Percentiles rank a stretch among this genome's conserved stretches.
Evolutionary conservation across 2,113 vertebrate species (phyloP).

Genomic region (Trinectes maculatus): DNA sequence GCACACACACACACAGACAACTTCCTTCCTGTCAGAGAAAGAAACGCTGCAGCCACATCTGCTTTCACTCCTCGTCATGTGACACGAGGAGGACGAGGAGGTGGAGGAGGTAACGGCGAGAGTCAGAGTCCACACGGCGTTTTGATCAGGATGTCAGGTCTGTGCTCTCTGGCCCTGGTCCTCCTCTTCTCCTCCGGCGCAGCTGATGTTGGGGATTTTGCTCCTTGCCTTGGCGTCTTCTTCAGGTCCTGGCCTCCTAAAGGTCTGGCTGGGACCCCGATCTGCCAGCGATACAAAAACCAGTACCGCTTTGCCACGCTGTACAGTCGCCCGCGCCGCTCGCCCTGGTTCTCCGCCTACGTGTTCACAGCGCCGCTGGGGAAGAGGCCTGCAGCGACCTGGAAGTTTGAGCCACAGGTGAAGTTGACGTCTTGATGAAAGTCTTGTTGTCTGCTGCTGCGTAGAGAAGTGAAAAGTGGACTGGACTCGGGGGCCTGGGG

Average conservation of each 20-base stretch:
- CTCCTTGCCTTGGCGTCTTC: slow-evolving; percentile 67
- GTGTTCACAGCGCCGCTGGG: slow-evolving; percentile 45
- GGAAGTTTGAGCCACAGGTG: slow-evolving; percentile 81
- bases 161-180: not conserved
- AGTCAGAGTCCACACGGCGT: not conserved
- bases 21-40: not conserved
- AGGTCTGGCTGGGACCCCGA: slow-evolving; percentile 64
- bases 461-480: too few species aligned
- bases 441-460: too few species aligned
- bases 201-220: slow-evolving; percentile 72
- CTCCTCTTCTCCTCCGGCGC: not conserved
- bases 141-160: slow-evolving; percentile 5
- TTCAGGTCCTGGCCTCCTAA: slow-evolving; percentile 70
- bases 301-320: slow-evolving; percentile 71
- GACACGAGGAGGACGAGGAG: not conserved
- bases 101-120: too few species aligned
- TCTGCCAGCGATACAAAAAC: slow-evolving; percentile 74
- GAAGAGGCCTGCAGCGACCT: slow-evolving; percentile 61
- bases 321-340: slow-evolving; percentile 70
- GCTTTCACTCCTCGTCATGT: slow-evolving; percentile 17
- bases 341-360: slow-evolving; percentile 77
- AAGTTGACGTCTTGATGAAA: too few species aligned
- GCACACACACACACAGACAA: too few species aligned
- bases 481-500: too few species aligned
- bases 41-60: slow-evolving; percentile 10